Percentiles rank a stretch among this genome's conserved stretches.
Conservation (phyloP, 2,888 invertebrate species). For the Brachyptera putata region DNA sequence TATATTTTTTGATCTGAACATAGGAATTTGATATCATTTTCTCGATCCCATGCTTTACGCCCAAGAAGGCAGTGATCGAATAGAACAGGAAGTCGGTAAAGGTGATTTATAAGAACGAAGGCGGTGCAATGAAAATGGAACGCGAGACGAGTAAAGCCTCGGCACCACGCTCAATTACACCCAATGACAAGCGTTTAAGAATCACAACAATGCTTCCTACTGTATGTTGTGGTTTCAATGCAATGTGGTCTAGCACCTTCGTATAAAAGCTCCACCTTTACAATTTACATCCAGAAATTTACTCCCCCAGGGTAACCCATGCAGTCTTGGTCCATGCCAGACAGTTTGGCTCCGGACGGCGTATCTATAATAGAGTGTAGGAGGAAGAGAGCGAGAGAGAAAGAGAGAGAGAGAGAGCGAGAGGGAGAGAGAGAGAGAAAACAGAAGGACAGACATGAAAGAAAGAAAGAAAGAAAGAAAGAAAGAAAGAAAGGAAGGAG, state of each 20-base stretch:
- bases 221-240: background rate
- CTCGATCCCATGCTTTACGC: too few relatives aligned
- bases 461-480: too few relatives aligned
- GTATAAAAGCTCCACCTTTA: background rate
- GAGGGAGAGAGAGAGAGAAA: too few relatives aligned
- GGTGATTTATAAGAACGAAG: background rate
- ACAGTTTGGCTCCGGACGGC: conserved; percentile 6
- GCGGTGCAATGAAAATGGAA: background rate
- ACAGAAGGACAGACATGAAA: too few relatives aligned
- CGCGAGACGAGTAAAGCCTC: too few relatives aligned
- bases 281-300: background rate
- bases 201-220: background rate
- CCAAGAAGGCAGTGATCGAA: background rate
- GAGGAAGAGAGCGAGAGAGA: too few relatives aligned
- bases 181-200: background rate
- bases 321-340: background rate
- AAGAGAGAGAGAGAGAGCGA: too few relatives aligned
- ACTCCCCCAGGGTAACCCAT: background rate
- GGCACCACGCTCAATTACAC: conserved; percentile 17
- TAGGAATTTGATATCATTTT: too few relatives aligned
- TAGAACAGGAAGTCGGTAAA: too few relatives aligned
- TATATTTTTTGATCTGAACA: too few relatives aligned
- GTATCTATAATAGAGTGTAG: too few relatives aligned
- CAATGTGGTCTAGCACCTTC: conserved; percentile 8
- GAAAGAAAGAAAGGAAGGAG: too few relatives aligned